phyloP scores from a whole-genome alignment of 2,888 invertebrate genomes.

The Fabriciana adippe region DNA sequence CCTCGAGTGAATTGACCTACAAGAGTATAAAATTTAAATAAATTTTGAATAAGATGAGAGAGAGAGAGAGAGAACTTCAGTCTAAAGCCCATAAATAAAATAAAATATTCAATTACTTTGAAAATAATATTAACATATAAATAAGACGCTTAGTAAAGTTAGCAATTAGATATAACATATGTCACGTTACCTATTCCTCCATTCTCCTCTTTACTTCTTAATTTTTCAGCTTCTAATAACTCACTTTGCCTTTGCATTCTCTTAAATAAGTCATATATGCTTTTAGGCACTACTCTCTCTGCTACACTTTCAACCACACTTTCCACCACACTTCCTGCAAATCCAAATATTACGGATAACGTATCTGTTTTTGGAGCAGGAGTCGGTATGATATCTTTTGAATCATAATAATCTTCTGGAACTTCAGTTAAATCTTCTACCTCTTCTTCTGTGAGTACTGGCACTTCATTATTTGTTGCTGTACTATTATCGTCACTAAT shows the following conservation, averaged over 20 bases:
- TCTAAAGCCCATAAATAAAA: no score
- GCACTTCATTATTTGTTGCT: conserved; percentile 55
- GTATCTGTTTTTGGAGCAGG: conserved; percentile 71
- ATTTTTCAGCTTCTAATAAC: conserved; percentile 69
- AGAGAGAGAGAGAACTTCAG: no score
- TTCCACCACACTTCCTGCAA: conserved; percentile 75
- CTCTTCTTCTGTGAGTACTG: conserved; percentile 68
- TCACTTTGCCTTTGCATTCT: conserved; percentile 76
- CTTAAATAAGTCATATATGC: conserved; percentile 69
- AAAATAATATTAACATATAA: background rate
- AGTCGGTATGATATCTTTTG: conserved; percentile 70
- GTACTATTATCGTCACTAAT: conserved; percentile 41
- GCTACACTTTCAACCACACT: conserved; percentile 74
- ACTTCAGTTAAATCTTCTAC: conserved; percentile 60
- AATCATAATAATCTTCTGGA: conserved; percentile 75
- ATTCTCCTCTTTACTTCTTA: conserved; percentile 77
- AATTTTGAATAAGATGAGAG: background rate
- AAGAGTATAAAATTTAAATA: background rate
- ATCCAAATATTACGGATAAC: conserved; percentile 69
- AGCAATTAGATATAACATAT: no score
- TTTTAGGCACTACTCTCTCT: conserved; percentile 73
- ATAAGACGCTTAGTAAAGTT: no score
- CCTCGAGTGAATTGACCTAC: conserved; percentile 76
- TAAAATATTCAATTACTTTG: background rate
- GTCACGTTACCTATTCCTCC: conserved; percentile 67